phyloP scores from a whole-genome alignment of 2,888 invertebrate genomes.

The Cryptus viduatorius region DNA sequence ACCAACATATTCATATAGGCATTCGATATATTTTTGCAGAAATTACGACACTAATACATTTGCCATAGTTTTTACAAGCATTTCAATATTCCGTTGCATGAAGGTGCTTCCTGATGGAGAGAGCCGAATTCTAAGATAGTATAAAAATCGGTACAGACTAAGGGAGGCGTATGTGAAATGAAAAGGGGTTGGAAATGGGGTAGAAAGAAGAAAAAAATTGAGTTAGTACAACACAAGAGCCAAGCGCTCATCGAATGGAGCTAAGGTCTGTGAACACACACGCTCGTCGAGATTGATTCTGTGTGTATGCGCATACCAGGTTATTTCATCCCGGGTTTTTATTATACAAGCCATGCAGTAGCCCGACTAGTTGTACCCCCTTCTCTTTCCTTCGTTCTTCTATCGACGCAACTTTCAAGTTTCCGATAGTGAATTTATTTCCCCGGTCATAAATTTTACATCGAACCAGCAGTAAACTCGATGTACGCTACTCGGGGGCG shows the following conservation, averaged over 20 bases:
- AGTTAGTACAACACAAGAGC: not conserved
- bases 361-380: slow-evolving; percentile 15
- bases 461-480: slow-evolving; percentile 56
- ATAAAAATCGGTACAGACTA: not conserved
- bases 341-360: slow-evolving; percentile 39
- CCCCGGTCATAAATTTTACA: slow-evolving; percentile 68
- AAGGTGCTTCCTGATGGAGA: not conserved
- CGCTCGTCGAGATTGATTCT: slow-evolving; percentile 24
- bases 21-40: too few relatives aligned
- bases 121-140: not conserved
- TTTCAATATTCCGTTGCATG: not conserved
- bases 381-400: slow-evolving; percentile 41
- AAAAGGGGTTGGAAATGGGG: not conserved
- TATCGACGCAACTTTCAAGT: slow-evolving; percentile 67
- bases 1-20: too few relatives aligned
- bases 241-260: slow-evolving; percentile 35
- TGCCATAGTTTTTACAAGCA: not conserved
- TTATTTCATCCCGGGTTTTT: slow-evolving; percentile 61
- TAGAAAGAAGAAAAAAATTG: not conserved
- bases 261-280: slow-evolving; percentile 19
- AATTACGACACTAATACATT: not conserved
- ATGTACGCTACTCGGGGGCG: not conserved
- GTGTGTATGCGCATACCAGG: slow-evolving; percentile 29
- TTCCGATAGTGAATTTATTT: slow-evolving; percentile 72
- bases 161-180: not conserved